Conservation (phyloP, 2,113 vertebrate genomes). For the Corvus moneduloides region DNA sequence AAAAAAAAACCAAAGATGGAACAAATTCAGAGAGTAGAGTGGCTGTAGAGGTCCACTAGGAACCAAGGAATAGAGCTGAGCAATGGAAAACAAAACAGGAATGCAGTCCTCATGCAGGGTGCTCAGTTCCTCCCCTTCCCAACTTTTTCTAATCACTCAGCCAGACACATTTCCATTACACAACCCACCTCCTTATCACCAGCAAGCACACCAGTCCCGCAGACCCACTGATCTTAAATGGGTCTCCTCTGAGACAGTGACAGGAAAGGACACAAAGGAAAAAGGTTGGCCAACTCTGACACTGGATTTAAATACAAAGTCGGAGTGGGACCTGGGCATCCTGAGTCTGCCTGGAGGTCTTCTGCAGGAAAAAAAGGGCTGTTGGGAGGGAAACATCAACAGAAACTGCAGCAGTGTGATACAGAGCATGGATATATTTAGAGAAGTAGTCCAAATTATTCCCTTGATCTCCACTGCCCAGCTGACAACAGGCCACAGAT, state of each 20-base stretch:
- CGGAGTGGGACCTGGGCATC: background rate
- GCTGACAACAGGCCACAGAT: background rate
- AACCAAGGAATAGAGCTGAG: background rate
- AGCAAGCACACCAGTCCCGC: background rate
- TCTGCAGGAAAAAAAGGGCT: background rate
- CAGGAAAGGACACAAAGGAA: slow-evolving; percentile 12
- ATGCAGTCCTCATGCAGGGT: background rate
- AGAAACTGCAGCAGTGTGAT: background rate
- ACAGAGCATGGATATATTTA: background rate
- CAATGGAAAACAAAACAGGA: background rate
- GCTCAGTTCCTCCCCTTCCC: background rate
- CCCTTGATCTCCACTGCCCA: background rate
- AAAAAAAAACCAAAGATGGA: background rate
- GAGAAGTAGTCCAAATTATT: background rate
- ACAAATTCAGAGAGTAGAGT: background rate
- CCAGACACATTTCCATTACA: slow-evolving; percentile 8
- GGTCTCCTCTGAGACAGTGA: background rate
- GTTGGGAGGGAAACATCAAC: background rate
- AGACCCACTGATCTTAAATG: background rate
- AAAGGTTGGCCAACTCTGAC: background rate
- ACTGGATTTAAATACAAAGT: background rate
- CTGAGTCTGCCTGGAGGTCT: background rate
- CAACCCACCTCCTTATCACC: slow-evolving; percentile 3
- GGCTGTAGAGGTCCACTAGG: background rate
- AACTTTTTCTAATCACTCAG: background rate